Conservation (phyloP, 2,113 vertebrate genomes). For the Apaloderma vittatum region DNA sequence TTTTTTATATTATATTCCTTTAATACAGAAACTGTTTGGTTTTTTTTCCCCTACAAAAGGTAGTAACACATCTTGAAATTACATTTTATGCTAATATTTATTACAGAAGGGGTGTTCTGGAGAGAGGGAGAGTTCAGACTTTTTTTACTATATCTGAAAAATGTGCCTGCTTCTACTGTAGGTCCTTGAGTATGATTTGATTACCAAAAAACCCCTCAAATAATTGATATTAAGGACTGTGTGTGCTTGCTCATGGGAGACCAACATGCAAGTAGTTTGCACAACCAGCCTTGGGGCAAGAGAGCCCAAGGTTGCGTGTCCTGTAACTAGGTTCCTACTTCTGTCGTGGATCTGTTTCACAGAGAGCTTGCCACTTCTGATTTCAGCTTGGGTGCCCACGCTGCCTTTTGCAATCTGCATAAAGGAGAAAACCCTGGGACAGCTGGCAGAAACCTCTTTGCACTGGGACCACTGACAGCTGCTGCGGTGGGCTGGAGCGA, state of each 20-base stretch:
- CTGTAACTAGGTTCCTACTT: not conserved
- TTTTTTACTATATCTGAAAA: not conserved
- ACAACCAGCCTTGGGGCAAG: accelerated
- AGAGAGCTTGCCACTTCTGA: not conserved
- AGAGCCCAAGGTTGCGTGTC: not conserved
- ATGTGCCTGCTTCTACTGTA: not conserved
- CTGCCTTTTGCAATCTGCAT: not conserved
- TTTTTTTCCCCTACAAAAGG: not conserved
- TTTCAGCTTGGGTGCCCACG: not conserved
- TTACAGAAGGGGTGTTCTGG: not conserved
- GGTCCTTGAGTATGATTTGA: not conserved
- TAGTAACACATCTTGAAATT: not conserved
- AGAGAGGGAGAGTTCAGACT: not conserved
- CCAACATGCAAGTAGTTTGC: not conserved
- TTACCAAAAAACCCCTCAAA: not conserved
- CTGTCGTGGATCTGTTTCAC: not conserved
- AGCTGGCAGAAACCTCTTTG: not conserved
- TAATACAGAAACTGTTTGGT: not conserved
- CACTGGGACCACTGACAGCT: accelerated
- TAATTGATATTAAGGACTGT: not conserved
- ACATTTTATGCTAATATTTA: not conserved
- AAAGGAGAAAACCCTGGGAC: not conserved
- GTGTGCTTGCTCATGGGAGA: not conserved
- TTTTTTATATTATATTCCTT: not conserved
- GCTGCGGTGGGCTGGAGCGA: not conserved